These are phyloP conservation scores for Netelia melanura DNA, from an alignment of 2,888 invertebrate genomes.

Conservation along the genomic window DNA sequence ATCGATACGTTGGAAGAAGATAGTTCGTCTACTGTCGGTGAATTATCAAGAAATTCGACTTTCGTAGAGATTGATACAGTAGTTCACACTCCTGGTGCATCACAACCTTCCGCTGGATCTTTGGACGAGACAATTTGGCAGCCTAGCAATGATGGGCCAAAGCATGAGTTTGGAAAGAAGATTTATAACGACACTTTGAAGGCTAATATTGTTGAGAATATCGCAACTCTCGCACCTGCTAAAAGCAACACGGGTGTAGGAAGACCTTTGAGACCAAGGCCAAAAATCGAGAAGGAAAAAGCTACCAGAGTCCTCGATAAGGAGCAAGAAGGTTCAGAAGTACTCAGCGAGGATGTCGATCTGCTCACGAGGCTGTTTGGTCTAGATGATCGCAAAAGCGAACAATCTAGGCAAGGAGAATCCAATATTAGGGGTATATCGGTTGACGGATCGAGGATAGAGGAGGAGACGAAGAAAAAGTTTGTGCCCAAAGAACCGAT, in stretches of 20 bases:
- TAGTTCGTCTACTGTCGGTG: conserved; percentile 17
- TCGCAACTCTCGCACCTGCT: conserved; percentile 90
- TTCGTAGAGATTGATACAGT: conserved; percentile 78
- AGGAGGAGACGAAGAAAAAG: conserved; percentile 56
- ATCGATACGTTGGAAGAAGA: conserved; percentile 34
- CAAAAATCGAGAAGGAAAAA: conserved; percentile 84
- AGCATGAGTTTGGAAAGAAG: conserved; percentile 73
- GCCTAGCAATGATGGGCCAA: conserved; percentile 44
- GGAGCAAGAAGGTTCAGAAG: conserved; percentile 15
- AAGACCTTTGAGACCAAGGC: conserved; percentile 89
- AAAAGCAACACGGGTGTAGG: conserved; percentile 92
- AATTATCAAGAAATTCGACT: conserved; percentile 77
- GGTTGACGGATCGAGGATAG: not conserved
- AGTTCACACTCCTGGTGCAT: conserved; percentile 48
- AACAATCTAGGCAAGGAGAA: conserved; percentile 6
- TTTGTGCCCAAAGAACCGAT: conserved; percentile 78
- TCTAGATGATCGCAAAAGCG: conserved; percentile 62
- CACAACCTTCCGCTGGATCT: not conserved
- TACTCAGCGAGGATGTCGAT: conserved; percentile 66
- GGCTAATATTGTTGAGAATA: conserved; percentile 79
- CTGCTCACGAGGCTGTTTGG: conserved; percentile 78
- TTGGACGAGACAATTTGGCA: conserved; percentile 61
- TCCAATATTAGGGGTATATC: not conserved
- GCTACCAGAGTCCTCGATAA: conserved; percentile 63
- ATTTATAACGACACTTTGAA: conserved; percentile 81